Conservation (phyloP, 2,797 vertebrate species). For the Sorex maritimensis region DNA sequence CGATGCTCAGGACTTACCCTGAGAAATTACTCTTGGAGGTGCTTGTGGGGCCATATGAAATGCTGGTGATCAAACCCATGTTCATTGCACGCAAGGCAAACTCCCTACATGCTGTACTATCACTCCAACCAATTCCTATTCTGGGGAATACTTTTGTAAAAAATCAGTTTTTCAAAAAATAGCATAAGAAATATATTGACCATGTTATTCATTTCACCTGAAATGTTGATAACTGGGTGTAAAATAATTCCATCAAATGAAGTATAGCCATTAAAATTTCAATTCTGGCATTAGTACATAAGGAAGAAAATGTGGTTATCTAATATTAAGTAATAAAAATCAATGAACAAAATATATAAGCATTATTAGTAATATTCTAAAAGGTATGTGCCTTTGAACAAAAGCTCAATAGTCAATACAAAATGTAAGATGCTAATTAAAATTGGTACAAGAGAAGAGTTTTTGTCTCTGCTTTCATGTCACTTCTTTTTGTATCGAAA, state of each 20-base stretch:
- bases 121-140: too few species aligned
- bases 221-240: slow-evolving; percentile 6
- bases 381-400: not conserved
- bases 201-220: not conserved
- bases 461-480: not conserved
- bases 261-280: slow-evolving; percentile 35
- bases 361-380: slow-evolving; percentile 1
- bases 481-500: not conserved
- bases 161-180: too few species aligned
- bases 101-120: too few species aligned
- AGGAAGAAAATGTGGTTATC: not conserved
- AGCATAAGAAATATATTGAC: not conserved
- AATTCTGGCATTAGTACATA: slow-evolving; percentile 1
- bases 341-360: not conserved
- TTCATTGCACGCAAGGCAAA: too few species aligned
- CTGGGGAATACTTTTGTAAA: too few species aligned
- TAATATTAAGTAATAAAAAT: slow-evolving; percentile 55
- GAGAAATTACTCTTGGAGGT: too few species aligned
- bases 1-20: too few species aligned
- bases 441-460: not conserved
- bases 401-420: not conserved
- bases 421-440: not conserved
- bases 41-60: too few species aligned
- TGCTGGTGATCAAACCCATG: too few species aligned
- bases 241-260: slow-evolving; percentile 9